Conservation (phyloP, 2,888 invertebrate genomes). For the Laspeyria flexula region DNA sequence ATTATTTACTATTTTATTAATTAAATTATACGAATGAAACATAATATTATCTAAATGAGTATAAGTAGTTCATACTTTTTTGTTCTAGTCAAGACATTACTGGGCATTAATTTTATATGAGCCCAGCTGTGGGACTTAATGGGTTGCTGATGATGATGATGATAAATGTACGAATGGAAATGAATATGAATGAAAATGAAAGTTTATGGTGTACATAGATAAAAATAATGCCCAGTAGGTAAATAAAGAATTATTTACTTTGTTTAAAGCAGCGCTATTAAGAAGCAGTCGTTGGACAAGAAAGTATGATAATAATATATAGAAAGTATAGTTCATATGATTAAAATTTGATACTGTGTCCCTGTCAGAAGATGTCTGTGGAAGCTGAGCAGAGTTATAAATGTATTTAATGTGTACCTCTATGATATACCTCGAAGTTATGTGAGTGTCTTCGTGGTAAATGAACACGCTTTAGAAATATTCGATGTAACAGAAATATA, state of each 20-base stretch:
- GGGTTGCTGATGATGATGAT: too few species aligned
- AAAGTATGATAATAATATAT: constrained; percentile 44
- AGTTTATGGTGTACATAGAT: background rate
- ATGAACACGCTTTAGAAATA: background rate
- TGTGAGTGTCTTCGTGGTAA: background rate
- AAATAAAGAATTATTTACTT: background rate
- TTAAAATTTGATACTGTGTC: constrained; percentile 38
- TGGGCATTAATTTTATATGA: constrained; percentile 23
- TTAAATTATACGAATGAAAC: too few species aligned
- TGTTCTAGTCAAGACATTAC: constrained; percentile 15
- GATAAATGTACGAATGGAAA: background rate
- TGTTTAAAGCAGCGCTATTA: constrained; percentile 25
- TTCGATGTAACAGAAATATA: background rate
- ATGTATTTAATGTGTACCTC: background rate
- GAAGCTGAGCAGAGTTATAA: constrained; percentile 22
- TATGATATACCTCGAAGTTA: background rate
- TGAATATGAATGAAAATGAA: background rate
- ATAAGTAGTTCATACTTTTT: constrained; percentile 47
- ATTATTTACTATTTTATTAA: constrained; percentile 12
- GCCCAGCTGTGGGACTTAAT: too few species aligned
- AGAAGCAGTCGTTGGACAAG: constrained; percentile 34
- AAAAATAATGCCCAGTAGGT: constrained; percentile 30
- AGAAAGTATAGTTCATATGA: constrained; percentile 3
- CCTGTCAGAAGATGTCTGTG: constrained; percentile 51
- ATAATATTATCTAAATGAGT: too few species aligned